A percentile compares a stretch with the other conserved stretches of the same genome.
These are phyloP conservation scores for Anguilla japonica DNA, from an alignment of 2,113 vertebrate species.

Conservation along the genomic window DNA sequence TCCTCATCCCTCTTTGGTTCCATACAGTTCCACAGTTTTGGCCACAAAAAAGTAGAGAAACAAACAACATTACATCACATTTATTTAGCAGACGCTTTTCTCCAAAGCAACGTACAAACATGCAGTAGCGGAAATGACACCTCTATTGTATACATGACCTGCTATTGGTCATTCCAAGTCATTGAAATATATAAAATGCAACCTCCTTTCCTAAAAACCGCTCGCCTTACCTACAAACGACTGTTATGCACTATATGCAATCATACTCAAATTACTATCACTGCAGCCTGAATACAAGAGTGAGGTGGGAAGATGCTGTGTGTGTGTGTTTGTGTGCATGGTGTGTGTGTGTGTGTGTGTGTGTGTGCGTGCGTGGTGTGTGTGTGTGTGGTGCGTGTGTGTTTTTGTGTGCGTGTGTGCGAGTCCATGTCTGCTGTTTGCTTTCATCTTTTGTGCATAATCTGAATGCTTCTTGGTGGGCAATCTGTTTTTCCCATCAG, in stretches of 20 bases:
- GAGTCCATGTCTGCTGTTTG: neutral
- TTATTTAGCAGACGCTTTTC: too few relatives aligned
- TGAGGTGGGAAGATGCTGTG: neutral
- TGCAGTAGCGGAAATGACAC: neutral
- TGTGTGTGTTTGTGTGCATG: too few relatives aligned
- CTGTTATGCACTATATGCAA: neutral
- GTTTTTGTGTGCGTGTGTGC: too few relatives aligned
- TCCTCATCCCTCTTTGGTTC: too few relatives aligned
- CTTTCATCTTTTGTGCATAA: constrained; percentile 40
- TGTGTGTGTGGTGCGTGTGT: too few relatives aligned
- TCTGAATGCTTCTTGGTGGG: constrained; percentile 37
- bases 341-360: neutral
- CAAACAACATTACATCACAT: too few relatives aligned
- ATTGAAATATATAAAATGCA: neutral
- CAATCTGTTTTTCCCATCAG: constrained; percentile 41
- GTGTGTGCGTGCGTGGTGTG: neutral
- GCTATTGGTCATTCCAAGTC: neutral
- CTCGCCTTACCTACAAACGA: neutral
- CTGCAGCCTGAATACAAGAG: neutral
- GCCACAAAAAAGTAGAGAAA: too few relatives aligned
- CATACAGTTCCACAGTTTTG: too few relatives aligned
- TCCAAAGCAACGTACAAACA: too few relatives aligned
- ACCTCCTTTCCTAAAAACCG: neutral
- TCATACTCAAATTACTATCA: neutral
- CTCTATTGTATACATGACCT: neutral